These are phyloP conservation scores for Drosophila navojoa DNA, from an alignment of 1,140 invertebrate genomes.

Conservation along the genomic window DNA sequence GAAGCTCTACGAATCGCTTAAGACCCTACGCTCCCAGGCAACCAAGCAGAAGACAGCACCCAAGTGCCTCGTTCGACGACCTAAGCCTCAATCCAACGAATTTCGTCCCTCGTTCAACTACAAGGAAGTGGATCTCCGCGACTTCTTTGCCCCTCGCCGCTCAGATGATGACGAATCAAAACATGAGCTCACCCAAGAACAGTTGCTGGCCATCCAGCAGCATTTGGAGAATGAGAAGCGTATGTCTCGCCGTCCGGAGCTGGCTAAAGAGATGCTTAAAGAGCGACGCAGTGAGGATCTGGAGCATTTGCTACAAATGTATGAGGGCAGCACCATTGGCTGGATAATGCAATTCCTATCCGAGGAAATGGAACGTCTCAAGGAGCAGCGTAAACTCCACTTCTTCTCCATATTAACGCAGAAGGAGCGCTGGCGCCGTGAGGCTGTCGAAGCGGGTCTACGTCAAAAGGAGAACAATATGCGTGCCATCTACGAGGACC, in stretches of 20 bases:
- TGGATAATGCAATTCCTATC: slow-evolving; percentile 74
- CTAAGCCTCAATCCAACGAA: background rate
- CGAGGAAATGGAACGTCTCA: slow-evolving; percentile 88
- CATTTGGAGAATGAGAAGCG: background rate
- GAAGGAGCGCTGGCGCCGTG: slow-evolving; percentile 86
- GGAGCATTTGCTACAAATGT: slow-evolving; percentile 59
- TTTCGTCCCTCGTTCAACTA: background rate
- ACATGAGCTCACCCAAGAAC: background rate
- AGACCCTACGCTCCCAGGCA: slow-evolving; percentile 35
- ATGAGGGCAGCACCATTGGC: slow-evolving; percentile 71
- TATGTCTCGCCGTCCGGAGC: background rate
- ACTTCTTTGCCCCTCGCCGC: slow-evolving; percentile 10
- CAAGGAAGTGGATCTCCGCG: background rate
- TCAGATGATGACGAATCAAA: background rate
- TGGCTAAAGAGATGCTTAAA: slow-evolving; percentile 21
- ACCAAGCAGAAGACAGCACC: slow-evolving; percentile 46
- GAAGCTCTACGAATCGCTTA: slow-evolving; percentile 68
- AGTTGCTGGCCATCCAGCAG: slow-evolving; percentile 9
- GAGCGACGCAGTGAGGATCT: slow-evolving; percentile 56
- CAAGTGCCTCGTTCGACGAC: slow-evolving; percentile 48
- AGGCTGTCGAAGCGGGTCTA: slow-evolving; percentile 88
- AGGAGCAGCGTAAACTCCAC: slow-evolving; percentile 89
- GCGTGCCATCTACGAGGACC: slow-evolving; percentile 88
- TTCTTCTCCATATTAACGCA: slow-evolving; percentile 88
- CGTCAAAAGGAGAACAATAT: slow-evolving; percentile 87